phyloP scores from a whole-genome alignment of 92 coral and sea anemone genomes.

The Porites lobata region DNA sequence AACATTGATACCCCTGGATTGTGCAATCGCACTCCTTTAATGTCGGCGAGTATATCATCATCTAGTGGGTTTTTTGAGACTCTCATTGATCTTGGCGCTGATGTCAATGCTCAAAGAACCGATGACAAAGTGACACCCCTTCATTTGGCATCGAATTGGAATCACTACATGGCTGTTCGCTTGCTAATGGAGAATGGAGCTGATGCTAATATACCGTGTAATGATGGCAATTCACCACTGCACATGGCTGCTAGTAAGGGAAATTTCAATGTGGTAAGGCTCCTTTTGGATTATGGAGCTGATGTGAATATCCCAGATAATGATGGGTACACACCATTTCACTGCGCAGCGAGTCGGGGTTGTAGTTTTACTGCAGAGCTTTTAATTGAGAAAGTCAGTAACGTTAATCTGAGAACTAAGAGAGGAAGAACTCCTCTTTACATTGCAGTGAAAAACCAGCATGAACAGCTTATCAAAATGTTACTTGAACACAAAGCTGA shows the following conservation, averaged over 20 bases:
- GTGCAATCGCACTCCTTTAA: slow-evolving; percentile 15
- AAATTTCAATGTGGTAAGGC: not conserved
- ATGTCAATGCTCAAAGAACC: not conserved
- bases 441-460: not conserved
- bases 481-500: slow-evolving; percentile 11
- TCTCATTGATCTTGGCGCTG: slow-evolving; percentile 14
- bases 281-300: not conserved
- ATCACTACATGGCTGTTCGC: slow-evolving; percentile 17
- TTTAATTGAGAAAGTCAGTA: not conserved
- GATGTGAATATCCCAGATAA: not conserved
- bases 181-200: not conserved
- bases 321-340: not conserved
- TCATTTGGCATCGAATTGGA: not conserved
- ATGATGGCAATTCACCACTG: not conserved
- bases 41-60: not conserved
- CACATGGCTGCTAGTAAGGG: slow-evolving; percentile 15
- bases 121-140: slow-evolving; percentile 11
- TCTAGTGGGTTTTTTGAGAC: not conserved
- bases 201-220: not conserved
- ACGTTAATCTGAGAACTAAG: slow-evolving; percentile 9
- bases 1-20: not conserved
- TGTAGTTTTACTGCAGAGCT: not conserved
- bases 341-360: not conserved
- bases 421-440: slow-evolving; percentile 24
- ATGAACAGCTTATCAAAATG: not conserved